Base-by-base conservation (phyloP, 2,797 vertebrate species). In the Hemitrygon akajei region DNA sequence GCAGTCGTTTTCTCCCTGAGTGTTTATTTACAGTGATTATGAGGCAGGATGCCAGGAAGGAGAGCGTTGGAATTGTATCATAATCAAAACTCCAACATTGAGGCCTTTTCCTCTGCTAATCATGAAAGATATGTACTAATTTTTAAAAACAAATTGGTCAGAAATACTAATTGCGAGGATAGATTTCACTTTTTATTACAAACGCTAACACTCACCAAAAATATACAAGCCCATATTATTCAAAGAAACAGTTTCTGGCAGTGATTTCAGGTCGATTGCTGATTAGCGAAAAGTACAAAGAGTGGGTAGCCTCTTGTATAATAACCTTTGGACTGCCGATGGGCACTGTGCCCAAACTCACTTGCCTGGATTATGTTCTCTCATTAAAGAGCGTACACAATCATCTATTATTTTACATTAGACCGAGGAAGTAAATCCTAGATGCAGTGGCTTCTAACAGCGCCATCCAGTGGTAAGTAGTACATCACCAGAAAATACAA, bases 401-500 rank as follows among this genome's bases (percentile, higher is more conserved):
- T 87, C n/a, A 58, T 30, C 37, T 47, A 91, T 73, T 91, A 91
- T 91, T 91, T 91, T 25, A 40, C 20, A 40, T 25, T 71, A 69
- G 37, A 0, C 1, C 69, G 47, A 25, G 27, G 25, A 92, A 63
- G 10, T 92, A 73, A 92, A 92, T 73, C 37, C 69, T 9, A 47
- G 66, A 71, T 47, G n/a, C 66, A 25, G 34, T 18, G 14, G 34
- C 66, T 87, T 91, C 66, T 73, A 71, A 73, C 69, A 47, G 89
- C 16, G 63, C 66, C 89, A 92, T 11, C 89, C 25, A 92, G 69
- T 92, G 89, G 89, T 73, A 73, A 73, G n/a, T 30, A 92, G 2
- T n/a, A 40, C 34, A 40, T 73, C 27, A 7, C 58, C n/a, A n/a
- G 5, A 66, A 87, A 87, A 63, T 60, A 63, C 47, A 30, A 27